Percentiles rank a stretch among this genome's conserved stretches.
Conservation (phyloP, 2,888 invertebrate genomes). For the Gerosis bhagava region DNA sequence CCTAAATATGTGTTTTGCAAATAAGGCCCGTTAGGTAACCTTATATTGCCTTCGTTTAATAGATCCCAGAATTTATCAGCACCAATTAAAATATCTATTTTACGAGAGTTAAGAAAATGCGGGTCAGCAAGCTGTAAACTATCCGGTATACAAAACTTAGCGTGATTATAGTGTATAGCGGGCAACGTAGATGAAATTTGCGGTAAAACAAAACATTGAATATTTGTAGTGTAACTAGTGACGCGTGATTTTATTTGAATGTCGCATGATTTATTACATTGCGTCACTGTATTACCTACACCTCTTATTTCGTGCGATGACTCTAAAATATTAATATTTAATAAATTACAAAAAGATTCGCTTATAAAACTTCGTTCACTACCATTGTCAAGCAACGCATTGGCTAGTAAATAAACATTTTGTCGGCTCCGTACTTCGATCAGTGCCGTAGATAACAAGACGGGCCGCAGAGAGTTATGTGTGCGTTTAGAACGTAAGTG, state of each 20-base stretch:
- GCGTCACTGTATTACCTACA: constrained; percentile 29
- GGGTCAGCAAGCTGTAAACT: background rate
- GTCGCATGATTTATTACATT: constrained; percentile 29
- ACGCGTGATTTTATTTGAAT: constrained; percentile 26
- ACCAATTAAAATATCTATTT: constrained; percentile 23
- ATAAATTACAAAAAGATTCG: background rate
- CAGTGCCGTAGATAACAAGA: constrained; percentile 1
- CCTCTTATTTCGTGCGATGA: constrained; percentile 34
- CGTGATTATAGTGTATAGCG: too few species aligned
- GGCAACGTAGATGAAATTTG: too few species aligned
- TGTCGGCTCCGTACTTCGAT: background rate
- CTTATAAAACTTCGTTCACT: constrained; percentile 3
- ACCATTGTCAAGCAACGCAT: background rate
- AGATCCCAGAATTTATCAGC: constrained; percentile 34
- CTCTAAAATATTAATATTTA: constrained; percentile 28
- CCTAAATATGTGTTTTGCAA: constrained; percentile 34
- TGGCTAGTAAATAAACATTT: background rate
- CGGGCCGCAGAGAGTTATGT: background rate
- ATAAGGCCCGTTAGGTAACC: constrained; percentile 31
- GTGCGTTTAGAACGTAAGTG: background rate
- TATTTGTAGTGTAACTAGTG: background rate
- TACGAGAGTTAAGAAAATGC: background rate
- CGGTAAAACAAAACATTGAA: too few species aligned
- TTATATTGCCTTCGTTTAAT: constrained; percentile 23
- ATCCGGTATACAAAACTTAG: too few species aligned